Evolutionary conservation across 2,797 vertebrate species (phyloP).

Genomic region (Liparis tanakae): DNA sequence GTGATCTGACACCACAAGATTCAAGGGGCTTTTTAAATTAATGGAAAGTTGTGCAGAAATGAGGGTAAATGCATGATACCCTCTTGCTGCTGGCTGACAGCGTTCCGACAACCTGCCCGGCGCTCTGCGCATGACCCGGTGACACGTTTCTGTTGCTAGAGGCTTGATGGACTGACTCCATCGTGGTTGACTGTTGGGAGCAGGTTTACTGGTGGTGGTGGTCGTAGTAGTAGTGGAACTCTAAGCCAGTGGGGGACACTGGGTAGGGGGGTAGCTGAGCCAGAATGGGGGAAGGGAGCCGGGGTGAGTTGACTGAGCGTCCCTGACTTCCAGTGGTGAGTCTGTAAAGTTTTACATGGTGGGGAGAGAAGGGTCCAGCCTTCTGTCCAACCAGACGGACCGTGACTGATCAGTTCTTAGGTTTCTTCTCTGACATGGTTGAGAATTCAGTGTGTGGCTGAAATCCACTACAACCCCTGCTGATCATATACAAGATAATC

Average conservation of each 20-base stretch:
- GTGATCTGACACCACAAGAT: background rate
- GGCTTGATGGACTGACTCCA: constrained; percentile 5
- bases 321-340: constrained; percentile 27
- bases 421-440: background rate
- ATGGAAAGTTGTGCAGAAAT: background rate
- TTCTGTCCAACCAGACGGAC: constrained; percentile 1
- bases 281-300: constrained; percentile 72
- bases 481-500: background rate
- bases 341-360: constrained; percentile 12
- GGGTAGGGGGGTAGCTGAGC: constrained; percentile 45
- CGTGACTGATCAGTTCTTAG: background rate
- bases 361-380: background rate
- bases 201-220: background rate
- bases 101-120: background rate
- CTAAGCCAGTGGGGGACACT: constrained; percentile 21
- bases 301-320: constrained; percentile 29
- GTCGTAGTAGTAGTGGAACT: constrained; percentile 28
- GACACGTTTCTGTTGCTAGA: constrained; percentile 46
- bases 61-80: background rate
- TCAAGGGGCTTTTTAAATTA: background rate
- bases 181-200: no score
- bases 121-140: constrained; percentile 36
- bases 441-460: background rate
- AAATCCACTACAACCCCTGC: fast-evolving
- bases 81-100: background rate